Percentiles rank a stretch among this genome's conserved stretches.
Evolutionary conservation across 2,888 invertebrate genomes (phyloP).

Genomic region (Andricus curvator): DNA sequence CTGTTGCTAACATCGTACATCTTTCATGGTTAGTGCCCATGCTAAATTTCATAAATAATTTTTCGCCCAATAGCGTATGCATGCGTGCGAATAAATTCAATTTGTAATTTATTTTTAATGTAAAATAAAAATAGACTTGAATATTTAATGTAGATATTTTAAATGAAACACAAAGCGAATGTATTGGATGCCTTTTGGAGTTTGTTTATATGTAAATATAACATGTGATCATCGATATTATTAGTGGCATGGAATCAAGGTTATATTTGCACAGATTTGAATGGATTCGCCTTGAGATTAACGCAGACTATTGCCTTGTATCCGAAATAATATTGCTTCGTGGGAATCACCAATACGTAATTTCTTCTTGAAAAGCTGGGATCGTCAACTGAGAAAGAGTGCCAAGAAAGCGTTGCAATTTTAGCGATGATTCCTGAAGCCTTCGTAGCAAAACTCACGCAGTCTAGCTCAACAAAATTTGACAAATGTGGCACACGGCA

Average conservation of each 20-base stretch:
- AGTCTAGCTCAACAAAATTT: constrained; percentile 48
- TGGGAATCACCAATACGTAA: constrained; percentile 49
- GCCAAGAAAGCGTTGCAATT: constrained; percentile 66
- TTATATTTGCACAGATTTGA: too few species aligned
- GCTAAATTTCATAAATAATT: too few species aligned
- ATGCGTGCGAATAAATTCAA: too few species aligned
- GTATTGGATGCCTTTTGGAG: neutral
- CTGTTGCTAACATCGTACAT: too few species aligned
- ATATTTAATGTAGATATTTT: too few species aligned
- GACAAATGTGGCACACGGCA: constrained; percentile 37
- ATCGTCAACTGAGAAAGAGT: constrained; percentile 43
- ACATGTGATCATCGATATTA: constrained; percentile 17
- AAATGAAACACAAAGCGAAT: neutral
- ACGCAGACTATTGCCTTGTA: constrained; percentile 42
- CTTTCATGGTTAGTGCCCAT: too few species aligned
- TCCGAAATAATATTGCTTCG: constrained; percentile 56
- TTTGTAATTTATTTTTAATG: too few species aligned
- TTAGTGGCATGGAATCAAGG: constrained; percentile 49
- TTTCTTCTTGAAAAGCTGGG: constrained; percentile 46
- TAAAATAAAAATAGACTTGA: too few species aligned
- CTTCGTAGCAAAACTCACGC: constrained; percentile 52
- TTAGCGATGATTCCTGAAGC: constrained; percentile 67
- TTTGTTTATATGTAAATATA: neutral
- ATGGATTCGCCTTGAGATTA: constrained; percentile 16
- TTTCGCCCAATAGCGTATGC: too few species aligned